These are phyloP conservation scores for Gallinago nigripennis DNA, from an alignment of 2,797 vertebrate species.

Conservation along the genomic window DNA sequence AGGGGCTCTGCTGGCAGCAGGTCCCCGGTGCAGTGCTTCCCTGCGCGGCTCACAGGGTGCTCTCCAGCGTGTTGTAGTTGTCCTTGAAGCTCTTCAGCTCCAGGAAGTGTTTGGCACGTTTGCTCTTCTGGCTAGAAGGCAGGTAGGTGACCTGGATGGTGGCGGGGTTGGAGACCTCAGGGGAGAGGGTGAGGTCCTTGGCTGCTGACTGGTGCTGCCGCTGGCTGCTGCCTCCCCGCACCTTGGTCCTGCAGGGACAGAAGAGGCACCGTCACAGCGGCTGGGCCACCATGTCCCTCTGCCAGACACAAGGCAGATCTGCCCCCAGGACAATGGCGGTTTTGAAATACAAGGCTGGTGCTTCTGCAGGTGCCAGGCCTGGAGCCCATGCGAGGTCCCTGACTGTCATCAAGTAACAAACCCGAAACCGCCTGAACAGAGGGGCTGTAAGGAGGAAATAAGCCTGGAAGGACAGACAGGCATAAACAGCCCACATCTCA, in stretches of 20 bases:
- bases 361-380: not conserved
- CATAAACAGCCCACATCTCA: too few species aligned
- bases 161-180: constrained; percentile 71
- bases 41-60: constrained; percentile 80
- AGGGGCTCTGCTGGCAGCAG: not conserved
- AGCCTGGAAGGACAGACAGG: not conserved
- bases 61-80: constrained; percentile 97
- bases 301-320: rapidly evolving
- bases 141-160: constrained; percentile 93
- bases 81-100: constrained; percentile 98
- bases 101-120: constrained; percentile 92
- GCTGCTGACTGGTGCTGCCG: constrained; percentile 91
- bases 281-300: rapidly evolving
- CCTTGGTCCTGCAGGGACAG: constrained; percentile 81
- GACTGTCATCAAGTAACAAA: not conserved
- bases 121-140: constrained; percentile 89
- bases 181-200: constrained; percentile 86
- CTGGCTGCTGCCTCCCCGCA: constrained; percentile 78
- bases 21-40: not conserved
- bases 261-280: not conserved
- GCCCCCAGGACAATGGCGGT: rapidly evolving
- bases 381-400: rapidly evolving
- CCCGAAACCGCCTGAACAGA: not conserved
- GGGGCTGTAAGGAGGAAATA: not conserved
- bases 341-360: not conserved